phyloP scores from a whole-genome alignment of 2,888 invertebrate genomes.

The Drosophila paranaensis region DNA sequence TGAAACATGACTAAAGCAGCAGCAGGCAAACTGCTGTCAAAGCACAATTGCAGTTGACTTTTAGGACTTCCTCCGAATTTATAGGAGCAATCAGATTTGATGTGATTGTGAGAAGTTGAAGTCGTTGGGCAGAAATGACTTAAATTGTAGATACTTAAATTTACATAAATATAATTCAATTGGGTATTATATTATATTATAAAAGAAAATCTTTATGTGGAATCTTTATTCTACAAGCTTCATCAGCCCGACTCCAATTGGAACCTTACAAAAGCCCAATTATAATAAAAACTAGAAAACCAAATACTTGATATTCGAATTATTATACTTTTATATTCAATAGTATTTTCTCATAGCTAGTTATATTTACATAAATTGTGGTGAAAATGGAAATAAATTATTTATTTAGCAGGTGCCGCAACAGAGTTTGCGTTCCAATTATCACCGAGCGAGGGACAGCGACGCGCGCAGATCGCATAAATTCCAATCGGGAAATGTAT shows the following conservation, averaged over 20 bases:
- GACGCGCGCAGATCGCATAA: constrained; percentile 45
- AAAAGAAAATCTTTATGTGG: no score
- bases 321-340: not conserved
- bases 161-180: no score
- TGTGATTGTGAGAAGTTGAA: constrained; percentile 15
- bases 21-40: not conserved
- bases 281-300: no score
- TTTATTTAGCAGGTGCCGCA: constrained; percentile 70
- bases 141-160: not conserved
- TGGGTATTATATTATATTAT: no score
- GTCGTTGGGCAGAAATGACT: constrained; percentile 30
- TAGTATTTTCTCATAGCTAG: not conserved
- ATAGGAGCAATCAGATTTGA: constrained; percentile 16
- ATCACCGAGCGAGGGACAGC: constrained; percentile 38
- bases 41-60: constrained; percentile 9
- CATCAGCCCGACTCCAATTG: no score
- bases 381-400: constrained; percentile 53
- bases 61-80: constrained; percentile 18
- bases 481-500: constrained; percentile 60
- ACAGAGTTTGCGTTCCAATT: constrained; percentile 68
- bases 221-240: no score
- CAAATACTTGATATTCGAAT: no score
- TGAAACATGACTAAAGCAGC: not conserved
- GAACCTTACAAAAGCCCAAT: no score
- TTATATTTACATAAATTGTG: constrained; percentile 50